Conservation (phyloP, 2,888 invertebrate genomes). For the Pachliopta kotzebuea region DNA sequence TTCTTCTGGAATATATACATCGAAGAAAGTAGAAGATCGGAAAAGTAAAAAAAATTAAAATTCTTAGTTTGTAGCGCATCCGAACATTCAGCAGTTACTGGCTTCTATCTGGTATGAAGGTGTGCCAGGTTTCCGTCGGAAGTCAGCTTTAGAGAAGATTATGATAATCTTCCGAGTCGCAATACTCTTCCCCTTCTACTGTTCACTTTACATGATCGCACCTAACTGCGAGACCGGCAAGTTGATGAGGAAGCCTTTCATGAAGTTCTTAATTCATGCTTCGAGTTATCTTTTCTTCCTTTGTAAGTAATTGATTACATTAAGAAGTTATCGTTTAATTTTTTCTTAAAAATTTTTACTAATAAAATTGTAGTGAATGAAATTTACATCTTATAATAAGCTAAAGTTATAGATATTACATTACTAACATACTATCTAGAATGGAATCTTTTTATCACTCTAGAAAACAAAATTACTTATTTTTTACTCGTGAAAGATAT, state of each 20-base stretch:
- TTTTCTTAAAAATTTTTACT: no score
- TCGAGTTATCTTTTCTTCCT: conserved; percentile 96
- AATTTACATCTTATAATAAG: no score
- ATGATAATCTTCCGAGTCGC: conserved; percentile 88
- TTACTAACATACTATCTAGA: no score
- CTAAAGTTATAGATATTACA: no score
- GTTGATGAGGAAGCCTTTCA: conserved; percentile 95
- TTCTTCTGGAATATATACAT: no score
- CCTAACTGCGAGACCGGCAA: conserved; percentile 90
- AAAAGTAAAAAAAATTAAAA: background rate
- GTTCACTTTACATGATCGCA: conserved; percentile 90
- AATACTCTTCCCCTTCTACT: conserved; percentile 92
- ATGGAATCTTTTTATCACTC: no score
- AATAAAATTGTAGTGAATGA: no score
- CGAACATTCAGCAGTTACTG: conserved; percentile 95
- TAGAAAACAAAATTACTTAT: no score
- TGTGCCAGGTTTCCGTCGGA: conserved; percentile 94
- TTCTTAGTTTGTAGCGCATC: conserved; percentile 93
- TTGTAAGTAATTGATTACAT: conserved; percentile 82
- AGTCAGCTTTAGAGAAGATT: conserved; percentile 86
- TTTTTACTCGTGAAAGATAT: no score
- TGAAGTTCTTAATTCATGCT: conserved; percentile 97
- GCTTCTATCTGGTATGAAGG: conserved; percentile 98
- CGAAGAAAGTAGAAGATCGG: no score
- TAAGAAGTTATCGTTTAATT: no score